Conservation (phyloP, 1,140 invertebrate species). For the Danaus plexippus region DNA sequence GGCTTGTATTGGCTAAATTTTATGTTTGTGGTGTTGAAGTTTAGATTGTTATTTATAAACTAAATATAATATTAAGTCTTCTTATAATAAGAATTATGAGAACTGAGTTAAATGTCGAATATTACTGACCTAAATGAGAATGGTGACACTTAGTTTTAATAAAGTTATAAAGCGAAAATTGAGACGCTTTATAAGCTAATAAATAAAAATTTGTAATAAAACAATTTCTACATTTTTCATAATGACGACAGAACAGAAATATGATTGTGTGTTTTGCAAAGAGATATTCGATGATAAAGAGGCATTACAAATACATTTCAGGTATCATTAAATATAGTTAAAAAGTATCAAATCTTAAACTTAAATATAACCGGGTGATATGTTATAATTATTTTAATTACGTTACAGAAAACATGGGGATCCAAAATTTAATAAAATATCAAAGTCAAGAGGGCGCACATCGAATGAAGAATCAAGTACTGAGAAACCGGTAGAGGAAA, state of each 20-base stretch:
- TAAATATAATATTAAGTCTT: too few relatives aligned
- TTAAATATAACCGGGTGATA: not conserved
- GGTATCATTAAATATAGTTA: constrained; percentile 33
- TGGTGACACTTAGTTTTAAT: too few relatives aligned
- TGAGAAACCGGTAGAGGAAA: constrained; percentile 35
- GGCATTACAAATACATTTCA: constrained; percentile 61
- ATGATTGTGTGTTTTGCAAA: constrained; percentile 62
- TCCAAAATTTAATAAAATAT: constrained; percentile 43
- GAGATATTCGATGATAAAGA: constrained; percentile 55
- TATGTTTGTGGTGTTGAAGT: too few relatives aligned
- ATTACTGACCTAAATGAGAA: too few relatives aligned
- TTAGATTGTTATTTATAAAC: too few relatives aligned
- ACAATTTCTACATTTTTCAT: constrained; percentile 17
- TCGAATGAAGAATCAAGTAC: constrained; percentile 27
- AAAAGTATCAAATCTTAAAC: constrained; percentile 6
- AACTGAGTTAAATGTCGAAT: too few relatives aligned
- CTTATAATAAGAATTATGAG: too few relatives aligned
- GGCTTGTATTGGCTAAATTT: too few relatives aligned
- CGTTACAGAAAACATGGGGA: constrained; percentile 57
- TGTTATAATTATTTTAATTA: constrained; percentile 3
- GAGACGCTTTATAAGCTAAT: too few relatives aligned
- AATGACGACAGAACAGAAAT: constrained; percentile 44
- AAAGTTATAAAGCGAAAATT: too few relatives aligned
- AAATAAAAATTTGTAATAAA: constrained; percentile 1
- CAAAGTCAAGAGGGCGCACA: constrained; percentile 32